These are phyloP conservation scores for Maccullochella peelii DNA, from an alignment of 2,113 vertebrate species.

Conservation along the genomic window DNA sequence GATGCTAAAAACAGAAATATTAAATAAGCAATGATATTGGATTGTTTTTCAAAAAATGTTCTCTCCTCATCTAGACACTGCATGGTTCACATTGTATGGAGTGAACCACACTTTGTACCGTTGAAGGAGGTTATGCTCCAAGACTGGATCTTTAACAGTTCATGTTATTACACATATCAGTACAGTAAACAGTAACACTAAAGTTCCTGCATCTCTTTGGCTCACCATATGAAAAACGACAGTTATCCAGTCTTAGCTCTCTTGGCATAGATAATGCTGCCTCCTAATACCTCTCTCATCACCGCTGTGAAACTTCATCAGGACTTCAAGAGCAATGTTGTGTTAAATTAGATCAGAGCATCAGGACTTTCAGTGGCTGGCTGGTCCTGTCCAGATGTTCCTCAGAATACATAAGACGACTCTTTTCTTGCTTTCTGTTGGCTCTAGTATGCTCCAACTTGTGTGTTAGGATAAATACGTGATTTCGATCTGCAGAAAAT, in stretches of 20 bases:
- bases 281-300: neutral
- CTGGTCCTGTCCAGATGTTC: slow-evolving; percentile 15
- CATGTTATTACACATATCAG: neutral
- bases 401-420: neutral
- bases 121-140: neutral
- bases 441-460: neutral
- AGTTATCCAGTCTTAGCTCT: neutral
- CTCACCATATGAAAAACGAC: neutral
- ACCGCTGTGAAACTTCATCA: neutral
- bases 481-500: neutral
- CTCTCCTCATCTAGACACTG: neutral
- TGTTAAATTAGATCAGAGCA: slow-evolving; percentile 27
- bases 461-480: neutral
- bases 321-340: neutral
- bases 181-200: too few relatives aligned
- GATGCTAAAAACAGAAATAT: neutral
- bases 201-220: neutral
- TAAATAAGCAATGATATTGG: neutral
- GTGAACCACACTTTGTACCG: neutral
- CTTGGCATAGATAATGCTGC: neutral
- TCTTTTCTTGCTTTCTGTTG: neutral
- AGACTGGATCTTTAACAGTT: neutral
- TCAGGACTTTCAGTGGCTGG: neutral
- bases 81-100: neutral
- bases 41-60: neutral